Conservation (phyloP, 2,888 invertebrate genomes). For the Philopedon plagiatum region DNA sequence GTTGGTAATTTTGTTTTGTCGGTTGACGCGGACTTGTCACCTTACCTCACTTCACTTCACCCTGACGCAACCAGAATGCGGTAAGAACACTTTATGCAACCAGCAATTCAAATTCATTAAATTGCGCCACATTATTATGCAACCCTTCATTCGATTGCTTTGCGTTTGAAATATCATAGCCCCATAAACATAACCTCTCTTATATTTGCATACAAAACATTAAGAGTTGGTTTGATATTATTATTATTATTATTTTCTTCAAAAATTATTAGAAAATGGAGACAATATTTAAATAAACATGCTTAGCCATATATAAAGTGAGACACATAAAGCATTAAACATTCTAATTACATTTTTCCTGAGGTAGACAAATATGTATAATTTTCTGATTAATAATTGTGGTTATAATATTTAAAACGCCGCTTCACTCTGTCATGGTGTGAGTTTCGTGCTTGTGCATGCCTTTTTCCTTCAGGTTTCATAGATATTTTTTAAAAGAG, state of each 20-base stretch:
- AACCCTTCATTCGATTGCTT: conserved; percentile 40
- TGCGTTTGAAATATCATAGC: conserved; percentile 9
- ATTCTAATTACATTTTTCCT: no score
- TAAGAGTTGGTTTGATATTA: no score
- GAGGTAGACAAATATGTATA: no score
- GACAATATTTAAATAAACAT: no score
- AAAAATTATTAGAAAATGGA: no score
- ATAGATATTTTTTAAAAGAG: conserved; percentile 1
- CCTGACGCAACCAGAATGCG: conserved; percentile 70
- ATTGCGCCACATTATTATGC: conserved; percentile 38
- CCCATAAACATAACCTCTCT: no score
- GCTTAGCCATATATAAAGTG: no score
- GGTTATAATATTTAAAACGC: conserved; percentile 13
- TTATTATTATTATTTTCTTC: no score
- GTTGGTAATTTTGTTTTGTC: conserved; percentile 70
- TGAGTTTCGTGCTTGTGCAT: conserved; percentile 38
- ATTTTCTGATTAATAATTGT: no score
- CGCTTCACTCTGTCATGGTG: conserved; percentile 32
- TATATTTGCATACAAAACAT: no score
- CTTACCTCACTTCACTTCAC: conserved; percentile 69
- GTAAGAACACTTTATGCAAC: conserved; percentile 67
- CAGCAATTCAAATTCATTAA: conserved; percentile 38
- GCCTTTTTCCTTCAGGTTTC: conserved; percentile 25
- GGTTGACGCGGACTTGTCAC: conserved; percentile 70
- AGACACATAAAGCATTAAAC: no score